phyloP scores from a whole-genome alignment of 2,797 vertebrate species.

The Champsocephalus esox region DNA sequence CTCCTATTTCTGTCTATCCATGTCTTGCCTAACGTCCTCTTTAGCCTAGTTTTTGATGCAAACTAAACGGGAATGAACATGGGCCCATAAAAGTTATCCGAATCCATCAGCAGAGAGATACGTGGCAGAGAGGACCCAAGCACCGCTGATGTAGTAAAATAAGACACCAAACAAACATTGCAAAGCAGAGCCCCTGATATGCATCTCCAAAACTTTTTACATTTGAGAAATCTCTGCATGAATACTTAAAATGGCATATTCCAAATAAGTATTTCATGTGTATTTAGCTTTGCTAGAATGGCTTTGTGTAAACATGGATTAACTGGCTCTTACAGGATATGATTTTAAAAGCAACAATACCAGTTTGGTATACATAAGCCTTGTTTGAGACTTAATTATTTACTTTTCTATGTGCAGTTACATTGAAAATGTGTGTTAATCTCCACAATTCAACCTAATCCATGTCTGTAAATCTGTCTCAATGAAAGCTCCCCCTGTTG shows the following conservation, averaged over 20 bases:
- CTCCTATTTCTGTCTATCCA: slow-evolving; percentile 66
- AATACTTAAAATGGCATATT: not conserved
- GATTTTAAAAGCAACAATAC: slow-evolving; percentile 3
- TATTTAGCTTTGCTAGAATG: slow-evolving; percentile 9
- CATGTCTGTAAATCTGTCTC: slow-evolving; percentile 38
- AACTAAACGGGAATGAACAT: slow-evolving; percentile 58
- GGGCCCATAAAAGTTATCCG: slow-evolving; percentile 52
- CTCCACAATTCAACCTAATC: slow-evolving; percentile 33
- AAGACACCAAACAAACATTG: slow-evolving; percentile 44
- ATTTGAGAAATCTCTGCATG: not conserved
- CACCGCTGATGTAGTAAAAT: slow-evolving; percentile 41
- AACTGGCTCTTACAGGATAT: slow-evolving; percentile 7
- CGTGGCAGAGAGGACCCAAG: slow-evolving; percentile 42
- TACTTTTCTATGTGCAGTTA: slow-evolving; percentile 23
- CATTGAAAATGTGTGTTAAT: slow-evolving; percentile 22
- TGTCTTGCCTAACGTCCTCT: slow-evolving; percentile 55
- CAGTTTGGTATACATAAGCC: slow-evolving; percentile 6
- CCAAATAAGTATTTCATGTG: not conserved
- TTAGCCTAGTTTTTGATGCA: slow-evolving; percentile 68
- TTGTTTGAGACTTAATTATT: not conserved
- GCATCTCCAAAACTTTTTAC: slow-evolving; percentile 22
- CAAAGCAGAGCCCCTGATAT: slow-evolving; percentile 20
- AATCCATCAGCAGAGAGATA: slow-evolving; percentile 50
- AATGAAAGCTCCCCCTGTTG: slow-evolving; percentile 13
- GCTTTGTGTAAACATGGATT: slow-evolving; percentile 12